Evolutionary conservation across 2,888 invertebrate genomes (phyloP).

Genomic region (Glomeris marginata): DNA sequence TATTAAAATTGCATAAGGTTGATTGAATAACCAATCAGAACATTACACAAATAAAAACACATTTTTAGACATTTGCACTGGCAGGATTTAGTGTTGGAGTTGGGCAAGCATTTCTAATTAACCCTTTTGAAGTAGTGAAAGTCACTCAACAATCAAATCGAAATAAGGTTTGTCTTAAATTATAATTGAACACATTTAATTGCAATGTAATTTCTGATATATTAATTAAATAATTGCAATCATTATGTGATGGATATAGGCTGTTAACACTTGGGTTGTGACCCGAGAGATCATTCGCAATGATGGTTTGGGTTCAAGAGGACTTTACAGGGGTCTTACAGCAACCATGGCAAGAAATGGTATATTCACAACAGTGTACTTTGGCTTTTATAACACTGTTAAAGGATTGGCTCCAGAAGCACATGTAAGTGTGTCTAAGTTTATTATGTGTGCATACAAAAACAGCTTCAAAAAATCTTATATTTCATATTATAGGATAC

Average conservation of each 20-base stretch:
- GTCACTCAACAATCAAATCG: constrained; percentile 40
- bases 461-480: too few relatives aligned
- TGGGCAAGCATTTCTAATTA: constrained; percentile 80
- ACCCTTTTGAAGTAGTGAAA: constrained; percentile 93
- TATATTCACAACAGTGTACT: constrained; percentile 83
- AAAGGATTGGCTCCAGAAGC: constrained; percentile 42
- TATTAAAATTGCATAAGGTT: neutral
- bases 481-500: constrained; percentile 5
- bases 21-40: too few relatives aligned
- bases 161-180: too few relatives aligned
- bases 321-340: constrained; percentile 73
- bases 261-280: constrained; percentile 59
- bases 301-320: constrained; percentile 52
- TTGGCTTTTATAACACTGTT: constrained; percentile 86
- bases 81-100: constrained; percentile 79
- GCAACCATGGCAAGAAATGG: constrained; percentile 82
- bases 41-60: too few relatives aligned
- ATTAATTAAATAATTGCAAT: too few relatives aligned
- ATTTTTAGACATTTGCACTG: constrained; percentile 60
- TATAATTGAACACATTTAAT: too few relatives aligned
- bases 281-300: constrained; percentile 60
- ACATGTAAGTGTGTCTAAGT: constrained; percentile 23
- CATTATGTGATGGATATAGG: constrained; percentile 7
- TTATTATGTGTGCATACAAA: neutral
- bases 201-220: too few relatives aligned